Evolutionary conservation across 2,888 invertebrate species (phyloP).

Genomic region (Melinopterus prodromus): DNA sequence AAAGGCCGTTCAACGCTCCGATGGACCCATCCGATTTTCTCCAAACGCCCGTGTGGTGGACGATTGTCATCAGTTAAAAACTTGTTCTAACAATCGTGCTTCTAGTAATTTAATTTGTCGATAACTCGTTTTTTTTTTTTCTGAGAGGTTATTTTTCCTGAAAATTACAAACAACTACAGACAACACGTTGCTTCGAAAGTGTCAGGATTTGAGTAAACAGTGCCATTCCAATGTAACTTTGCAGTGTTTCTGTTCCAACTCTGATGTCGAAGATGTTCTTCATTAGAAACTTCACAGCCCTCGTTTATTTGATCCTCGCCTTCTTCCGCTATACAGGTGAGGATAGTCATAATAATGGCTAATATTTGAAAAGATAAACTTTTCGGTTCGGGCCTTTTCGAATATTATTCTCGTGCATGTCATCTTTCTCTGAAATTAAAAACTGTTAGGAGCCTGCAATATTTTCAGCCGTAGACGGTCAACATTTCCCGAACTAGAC

Average conservation of each 20-base stretch:
- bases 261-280: background rate
- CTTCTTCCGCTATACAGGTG: background rate
- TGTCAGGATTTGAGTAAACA: background rate
- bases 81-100: no score
- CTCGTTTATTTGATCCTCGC: background rate
- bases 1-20: background rate
- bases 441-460: no score
- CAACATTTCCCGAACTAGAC: no score
- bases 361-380: background rate
- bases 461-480: no score
- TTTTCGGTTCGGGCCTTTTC: background rate
- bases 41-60: background rate
- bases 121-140: background rate
- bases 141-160: background rate
- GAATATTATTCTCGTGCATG: background rate
- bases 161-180: background rate
- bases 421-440: no score
- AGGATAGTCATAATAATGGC: background rate
- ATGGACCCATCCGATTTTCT: background rate
- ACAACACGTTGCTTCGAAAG: background rate
- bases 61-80: background rate
- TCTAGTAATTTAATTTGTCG: no score
- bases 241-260: background rate
- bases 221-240: background rate
- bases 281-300: background rate